phyloP scores from a whole-genome alignment of 2,888 invertebrate species.

The Habrosyne pyritoides region DNA sequence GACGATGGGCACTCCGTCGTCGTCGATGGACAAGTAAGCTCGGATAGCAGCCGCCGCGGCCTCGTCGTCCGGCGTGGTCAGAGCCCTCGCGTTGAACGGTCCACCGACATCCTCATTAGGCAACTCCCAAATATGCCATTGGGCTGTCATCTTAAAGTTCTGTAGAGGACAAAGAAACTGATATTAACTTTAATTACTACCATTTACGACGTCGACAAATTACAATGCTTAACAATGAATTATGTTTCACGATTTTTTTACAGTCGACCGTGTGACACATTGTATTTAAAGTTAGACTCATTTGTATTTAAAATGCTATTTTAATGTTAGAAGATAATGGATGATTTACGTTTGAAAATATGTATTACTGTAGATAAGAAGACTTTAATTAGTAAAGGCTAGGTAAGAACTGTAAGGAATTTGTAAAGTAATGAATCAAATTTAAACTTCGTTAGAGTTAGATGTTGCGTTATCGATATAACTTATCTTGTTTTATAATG shows the following conservation, averaged over 20 bases:
- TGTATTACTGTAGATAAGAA: neutral
- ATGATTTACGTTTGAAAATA: neutral
- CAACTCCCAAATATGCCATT: constrained; percentile 75
- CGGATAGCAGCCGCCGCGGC: constrained; percentile 76
- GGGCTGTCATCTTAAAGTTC: constrained; percentile 85
- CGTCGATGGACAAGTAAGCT: constrained; percentile 85
- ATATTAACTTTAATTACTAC: neutral
- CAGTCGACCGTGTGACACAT: neutral
- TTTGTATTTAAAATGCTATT: neutral
- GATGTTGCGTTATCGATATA: no score
- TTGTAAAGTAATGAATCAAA: no score
- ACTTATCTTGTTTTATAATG: no score
- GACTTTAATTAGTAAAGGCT: neutral
- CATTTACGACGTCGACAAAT: neutral
- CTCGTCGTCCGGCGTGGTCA: constrained; percentile 75
- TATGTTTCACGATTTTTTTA: neutral
- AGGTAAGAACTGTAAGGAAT: neutral
- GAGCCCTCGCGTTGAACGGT: constrained; percentile 85
- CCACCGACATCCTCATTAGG: constrained; percentile 83
- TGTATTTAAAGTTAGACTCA: no score
- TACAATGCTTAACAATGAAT: neutral
- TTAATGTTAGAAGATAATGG: neutral
- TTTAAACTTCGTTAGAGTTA: no score
- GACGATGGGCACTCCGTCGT: constrained; percentile 84
- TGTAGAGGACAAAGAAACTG: constrained; percentile 34